These are phyloP conservation scores for Sparus aurata DNA, from an alignment of 2,797 vertebrate species.

Conservation along the genomic window DNA sequence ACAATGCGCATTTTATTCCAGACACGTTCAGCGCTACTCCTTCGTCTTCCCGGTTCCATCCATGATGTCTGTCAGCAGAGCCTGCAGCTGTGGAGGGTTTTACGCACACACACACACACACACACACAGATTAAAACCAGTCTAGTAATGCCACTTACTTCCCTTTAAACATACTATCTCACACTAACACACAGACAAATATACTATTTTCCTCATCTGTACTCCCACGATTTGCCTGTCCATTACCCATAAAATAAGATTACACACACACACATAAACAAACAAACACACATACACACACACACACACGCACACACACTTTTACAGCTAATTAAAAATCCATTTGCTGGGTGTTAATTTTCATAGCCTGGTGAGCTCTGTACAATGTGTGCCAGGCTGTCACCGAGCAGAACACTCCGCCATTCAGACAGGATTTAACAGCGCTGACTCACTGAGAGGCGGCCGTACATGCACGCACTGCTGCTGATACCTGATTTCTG, in stretches of 20 bases:
- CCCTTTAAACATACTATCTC: constrained; percentile 87
- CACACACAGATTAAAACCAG: constrained; percentile 67
- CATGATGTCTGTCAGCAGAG: constrained; percentile 89
- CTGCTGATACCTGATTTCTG: constrained; percentile 12
- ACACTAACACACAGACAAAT: constrained; percentile 75
- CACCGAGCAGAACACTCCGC: neutral
- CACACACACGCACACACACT: constrained; percentile 63
- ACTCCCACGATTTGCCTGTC: neutral
- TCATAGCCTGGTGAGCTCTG: constrained; percentile 87
- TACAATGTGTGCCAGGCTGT: constrained; percentile 74
- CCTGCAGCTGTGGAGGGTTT: constrained; percentile 87
- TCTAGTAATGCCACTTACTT: constrained; percentile 83
- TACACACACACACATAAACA: neutral
- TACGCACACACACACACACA: constrained; percentile 73
- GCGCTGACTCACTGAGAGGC: constrained; percentile 13
- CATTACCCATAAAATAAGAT: neutral
- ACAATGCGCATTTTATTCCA: constrained; percentile 88
- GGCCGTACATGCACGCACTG: neutral
- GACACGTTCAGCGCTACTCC: constrained; percentile 76
- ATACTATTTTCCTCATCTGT: neutral
- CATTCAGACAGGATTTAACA: constrained; percentile 30
- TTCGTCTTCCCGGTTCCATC: constrained; percentile 88
- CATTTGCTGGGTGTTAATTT: constrained; percentile 91
- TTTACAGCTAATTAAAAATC: constrained; percentile 94
- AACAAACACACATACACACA: constrained; percentile 16